phyloP scores from a whole-genome alignment of 2,797 vertebrate species.

The Aldrovandia affinis region DNA sequence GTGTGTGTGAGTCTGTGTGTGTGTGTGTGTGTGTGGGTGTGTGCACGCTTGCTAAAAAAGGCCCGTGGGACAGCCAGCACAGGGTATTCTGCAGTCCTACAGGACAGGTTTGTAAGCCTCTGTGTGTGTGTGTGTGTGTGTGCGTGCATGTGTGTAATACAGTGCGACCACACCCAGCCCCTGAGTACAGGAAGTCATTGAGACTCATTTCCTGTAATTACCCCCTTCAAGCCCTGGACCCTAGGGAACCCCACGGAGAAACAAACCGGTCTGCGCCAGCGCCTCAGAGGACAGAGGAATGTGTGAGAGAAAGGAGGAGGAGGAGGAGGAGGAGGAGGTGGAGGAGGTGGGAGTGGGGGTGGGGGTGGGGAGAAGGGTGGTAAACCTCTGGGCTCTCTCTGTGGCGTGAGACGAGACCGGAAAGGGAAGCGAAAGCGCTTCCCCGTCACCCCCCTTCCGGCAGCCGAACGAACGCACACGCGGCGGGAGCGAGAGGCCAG shows the following conservation, averaged over 20 bases:
- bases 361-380: neutral
- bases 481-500: neutral
- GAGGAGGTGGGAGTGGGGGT: too few relatives aligned
- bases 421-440: neutral
- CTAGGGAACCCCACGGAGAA: neutral
- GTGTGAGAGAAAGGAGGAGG: neutral
- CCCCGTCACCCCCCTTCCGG: neutral
- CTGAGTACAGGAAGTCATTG: conserved; percentile 5
- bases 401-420: neutral
- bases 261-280: neutral
- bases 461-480: neutral
- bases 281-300: neutral
- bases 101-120: neutral
- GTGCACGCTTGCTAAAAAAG: neutral
- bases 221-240: neutral
- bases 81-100: neutral
- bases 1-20: neutral
- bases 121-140: neutral
- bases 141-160: neutral
- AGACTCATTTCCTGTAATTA: conserved; percentile 24
- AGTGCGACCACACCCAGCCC: neutral
- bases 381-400: neutral
- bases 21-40: neutral
- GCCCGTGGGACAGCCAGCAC: neutral
- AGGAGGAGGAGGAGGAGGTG: neutral